Conservation (phyloP, 1,140 invertebrate species). For the Papilio polytes region DNA sequence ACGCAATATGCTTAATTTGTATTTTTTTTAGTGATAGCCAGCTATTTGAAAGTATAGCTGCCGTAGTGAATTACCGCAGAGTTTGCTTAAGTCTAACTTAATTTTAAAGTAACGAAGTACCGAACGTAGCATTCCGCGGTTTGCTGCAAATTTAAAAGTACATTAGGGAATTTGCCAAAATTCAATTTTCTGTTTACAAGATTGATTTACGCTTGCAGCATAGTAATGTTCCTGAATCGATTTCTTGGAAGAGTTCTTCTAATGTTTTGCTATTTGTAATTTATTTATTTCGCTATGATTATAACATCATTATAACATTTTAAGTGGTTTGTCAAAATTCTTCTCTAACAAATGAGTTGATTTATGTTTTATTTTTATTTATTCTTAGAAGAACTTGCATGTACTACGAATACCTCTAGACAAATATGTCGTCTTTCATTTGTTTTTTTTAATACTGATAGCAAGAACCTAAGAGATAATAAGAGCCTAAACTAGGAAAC, state of each 20-base stretch:
- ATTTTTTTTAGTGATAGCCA: conserved; percentile 67
- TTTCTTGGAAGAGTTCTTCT: neutral
- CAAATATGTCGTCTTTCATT: too few relatives aligned
- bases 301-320: too few relatives aligned
- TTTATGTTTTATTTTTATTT: too few relatives aligned
- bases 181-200: conserved; percentile 46
- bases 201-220: conserved; percentile 47
- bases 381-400: too few relatives aligned
- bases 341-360: too few relatives aligned
- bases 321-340: too few relatives aligned
- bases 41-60: conserved; percentile 17
- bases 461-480: neutral
- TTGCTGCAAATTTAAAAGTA: conserved; percentile 56
- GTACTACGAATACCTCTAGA: too few relatives aligned
- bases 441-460: too few relatives aligned
- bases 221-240: conserved; percentile 39
- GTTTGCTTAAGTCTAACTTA: conserved; percentile 64
- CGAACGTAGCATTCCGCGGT: conserved; percentile 50
- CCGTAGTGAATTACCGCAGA: conserved; percentile 44
- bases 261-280: neutral
- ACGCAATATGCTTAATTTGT: conserved; percentile 62
- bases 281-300: too few relatives aligned
- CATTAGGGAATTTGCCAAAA: conserved; percentile 54
- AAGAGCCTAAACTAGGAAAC: neutral
- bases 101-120: conserved; percentile 59